phyloP scores from a whole-genome alignment of 2,797 vertebrate genomes.

The Melanotaenia maccullochi region DNA sequence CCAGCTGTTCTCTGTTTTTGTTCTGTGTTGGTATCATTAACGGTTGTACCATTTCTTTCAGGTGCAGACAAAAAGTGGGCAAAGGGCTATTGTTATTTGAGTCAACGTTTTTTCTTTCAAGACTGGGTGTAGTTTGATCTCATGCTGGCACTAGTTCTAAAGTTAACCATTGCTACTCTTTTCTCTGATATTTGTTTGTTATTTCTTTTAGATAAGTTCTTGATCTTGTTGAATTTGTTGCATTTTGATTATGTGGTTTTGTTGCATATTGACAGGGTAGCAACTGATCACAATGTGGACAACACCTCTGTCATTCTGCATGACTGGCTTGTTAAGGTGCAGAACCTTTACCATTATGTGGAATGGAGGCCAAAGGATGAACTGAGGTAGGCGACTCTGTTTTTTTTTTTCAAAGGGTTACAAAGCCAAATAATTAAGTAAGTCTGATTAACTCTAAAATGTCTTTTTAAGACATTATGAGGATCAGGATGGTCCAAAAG shows the following conservation, averaged over 20 bases:
- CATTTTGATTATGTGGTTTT: constrained; percentile 22
- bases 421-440: not conserved
- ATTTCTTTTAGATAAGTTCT: not conserved
- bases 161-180: constrained; percentile 1
- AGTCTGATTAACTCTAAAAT: constrained; percentile 9
- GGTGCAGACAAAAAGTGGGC: constrained; percentile 52
- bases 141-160: not conserved
- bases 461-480: constrained; percentile 79
- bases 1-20: not conserved
- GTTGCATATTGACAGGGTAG: constrained; percentile 84
- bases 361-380: constrained; percentile 92
- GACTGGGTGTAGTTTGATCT: constrained; percentile 35
- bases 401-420: not conserved
- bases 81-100: constrained; percentile 56
- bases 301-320: constrained; percentile 88
- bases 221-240: not conserved
- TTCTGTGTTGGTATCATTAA: constrained; percentile 36
- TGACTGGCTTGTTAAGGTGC: constrained; percentile 90
- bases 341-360: constrained; percentile 90
- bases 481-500: constrained; percentile 89
- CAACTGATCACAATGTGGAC: constrained; percentile 92
- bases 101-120: constrained; percentile 49
- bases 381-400: constrained; percentile 79
- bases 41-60: constrained; percentile 47
- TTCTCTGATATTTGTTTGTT: not conserved